These are phyloP conservation scores for Papilio polyxenes DNA, from an alignment of 1,140 invertebrate species.

Conservation along the genomic window DNA sequence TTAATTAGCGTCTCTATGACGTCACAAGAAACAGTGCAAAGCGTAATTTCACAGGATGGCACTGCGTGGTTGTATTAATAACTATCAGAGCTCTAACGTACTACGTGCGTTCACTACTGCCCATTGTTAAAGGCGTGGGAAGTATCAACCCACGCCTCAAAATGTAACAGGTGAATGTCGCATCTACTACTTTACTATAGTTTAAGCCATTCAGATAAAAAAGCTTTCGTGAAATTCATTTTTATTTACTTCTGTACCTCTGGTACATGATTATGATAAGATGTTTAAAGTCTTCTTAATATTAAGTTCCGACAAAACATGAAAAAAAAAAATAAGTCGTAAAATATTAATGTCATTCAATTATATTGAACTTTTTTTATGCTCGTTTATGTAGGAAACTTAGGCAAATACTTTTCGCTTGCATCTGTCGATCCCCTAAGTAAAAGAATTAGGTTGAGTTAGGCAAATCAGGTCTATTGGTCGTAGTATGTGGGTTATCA, in stretches of 20 bases:
- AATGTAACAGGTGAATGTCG: background rate
- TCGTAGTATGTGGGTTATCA: conserved; percentile 56
- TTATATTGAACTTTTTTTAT: too few relatives aligned
- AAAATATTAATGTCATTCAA: background rate
- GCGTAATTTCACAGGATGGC: background rate
- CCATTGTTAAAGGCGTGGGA: conserved; percentile 16
- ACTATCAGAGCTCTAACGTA: background rate
- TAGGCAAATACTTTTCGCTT: background rate
- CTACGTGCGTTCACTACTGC: background rate
- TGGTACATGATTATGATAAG: background rate
- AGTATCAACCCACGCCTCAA: background rate
- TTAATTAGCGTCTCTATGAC: background rate
- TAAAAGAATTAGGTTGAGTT: conserved; percentile 47
- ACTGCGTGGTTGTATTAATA: conserved; percentile 1
- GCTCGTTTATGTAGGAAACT: background rate
- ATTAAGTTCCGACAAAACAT: background rate
- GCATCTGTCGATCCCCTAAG: background rate
- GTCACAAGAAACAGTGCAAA: background rate
- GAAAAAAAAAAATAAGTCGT: background rate
- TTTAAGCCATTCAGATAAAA: background rate
- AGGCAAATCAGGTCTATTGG: conserved; percentile 53
- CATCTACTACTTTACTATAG: background rate
- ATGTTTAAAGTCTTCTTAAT: background rate
- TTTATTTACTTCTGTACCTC: background rate
- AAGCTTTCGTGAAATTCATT: background rate